phyloP scores from a whole-genome alignment of 2,113 vertebrate genomes.

The Apteryx mantelli region DNA sequence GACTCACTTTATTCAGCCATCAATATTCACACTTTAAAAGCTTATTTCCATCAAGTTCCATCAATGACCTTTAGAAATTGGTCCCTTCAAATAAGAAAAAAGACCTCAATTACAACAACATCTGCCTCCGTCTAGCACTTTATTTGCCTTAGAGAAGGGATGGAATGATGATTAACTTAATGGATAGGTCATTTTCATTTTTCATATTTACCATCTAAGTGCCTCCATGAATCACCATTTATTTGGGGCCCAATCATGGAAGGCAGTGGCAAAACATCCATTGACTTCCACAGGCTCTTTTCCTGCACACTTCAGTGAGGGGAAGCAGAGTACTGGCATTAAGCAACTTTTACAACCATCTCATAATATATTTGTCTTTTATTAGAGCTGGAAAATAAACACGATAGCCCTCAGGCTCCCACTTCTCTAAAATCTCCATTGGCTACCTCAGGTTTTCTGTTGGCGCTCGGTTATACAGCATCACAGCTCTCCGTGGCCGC shows the following conservation, averaged over 20 bases:
- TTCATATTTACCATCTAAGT: slow-evolving; percentile 1
- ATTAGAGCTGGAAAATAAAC: background rate
- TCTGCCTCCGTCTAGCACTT: slow-evolving; percentile 18
- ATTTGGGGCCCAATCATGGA: background rate
- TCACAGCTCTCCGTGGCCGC: background rate
- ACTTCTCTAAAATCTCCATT: background rate
- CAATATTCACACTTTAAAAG: slow-evolving; percentile 31
- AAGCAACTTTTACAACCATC: background rate
- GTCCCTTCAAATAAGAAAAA: slow-evolving; percentile 39
- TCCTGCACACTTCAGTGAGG: background rate
- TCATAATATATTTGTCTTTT: background rate
- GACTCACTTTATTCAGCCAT: background rate
- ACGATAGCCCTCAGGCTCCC: background rate
- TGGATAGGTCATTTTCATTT: slow-evolving; percentile 29
- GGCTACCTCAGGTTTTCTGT: background rate
- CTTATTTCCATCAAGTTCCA: slow-evolving; percentile 23
- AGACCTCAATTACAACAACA: slow-evolving; percentile 28
- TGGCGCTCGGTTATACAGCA: accelerated
- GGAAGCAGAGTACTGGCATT: background rate
- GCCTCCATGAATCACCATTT: slow-evolving; percentile 12
- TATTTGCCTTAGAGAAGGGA: slow-evolving; percentile 22
- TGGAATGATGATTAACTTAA: slow-evolving; percentile 37
- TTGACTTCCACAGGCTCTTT: background rate
- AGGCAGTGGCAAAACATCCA: background rate
- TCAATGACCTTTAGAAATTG: slow-evolving; percentile 28